phyloP scores from a whole-genome alignment of 2,888 invertebrate genomes.

The Bhutanitis thaidina region DNA sequence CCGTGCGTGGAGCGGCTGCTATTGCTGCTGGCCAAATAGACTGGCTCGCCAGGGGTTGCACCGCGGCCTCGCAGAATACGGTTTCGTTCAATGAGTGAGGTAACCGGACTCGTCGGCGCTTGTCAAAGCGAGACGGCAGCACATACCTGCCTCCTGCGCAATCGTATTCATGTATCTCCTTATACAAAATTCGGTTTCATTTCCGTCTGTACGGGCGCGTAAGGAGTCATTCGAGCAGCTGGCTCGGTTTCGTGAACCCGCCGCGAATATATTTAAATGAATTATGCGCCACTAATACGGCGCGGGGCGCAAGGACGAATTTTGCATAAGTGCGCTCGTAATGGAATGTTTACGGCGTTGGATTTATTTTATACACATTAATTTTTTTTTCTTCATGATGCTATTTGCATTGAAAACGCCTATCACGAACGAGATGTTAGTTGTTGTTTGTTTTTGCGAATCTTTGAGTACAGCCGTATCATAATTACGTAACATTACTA shows the following conservation, averaged over 20 bases:
- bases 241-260: constrained; percentile 54
- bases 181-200: constrained; percentile 41
- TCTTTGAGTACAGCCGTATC: neutral
- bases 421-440: neutral
- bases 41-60: too few relatives aligned
- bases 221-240: constrained; percentile 56
- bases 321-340: constrained; percentile 48
- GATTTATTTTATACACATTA: constrained; percentile 21
- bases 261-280: constrained; percentile 69
- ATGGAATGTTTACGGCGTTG: constrained; percentile 45
- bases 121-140: too few relatives aligned
- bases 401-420: constrained; percentile 14
- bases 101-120: too few relatives aligned
- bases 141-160: constrained; percentile 2
- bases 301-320: constrained; percentile 65
- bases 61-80: too few relatives aligned
- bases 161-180: constrained; percentile 24
- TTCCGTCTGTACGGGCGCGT: constrained; percentile 54
- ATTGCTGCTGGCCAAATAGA: too few relatives aligned
- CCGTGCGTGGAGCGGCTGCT: too few relatives aligned
- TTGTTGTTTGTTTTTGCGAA: constrained; percentile 11
- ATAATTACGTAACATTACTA: neutral
- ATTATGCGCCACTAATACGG: constrained; percentile 56
- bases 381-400: constrained; percentile 11
- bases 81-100: too few relatives aligned